phyloP scores from a whole-genome alignment of 2,888 invertebrate genomes.

The Pollenia griseotomentosa region DNA sequence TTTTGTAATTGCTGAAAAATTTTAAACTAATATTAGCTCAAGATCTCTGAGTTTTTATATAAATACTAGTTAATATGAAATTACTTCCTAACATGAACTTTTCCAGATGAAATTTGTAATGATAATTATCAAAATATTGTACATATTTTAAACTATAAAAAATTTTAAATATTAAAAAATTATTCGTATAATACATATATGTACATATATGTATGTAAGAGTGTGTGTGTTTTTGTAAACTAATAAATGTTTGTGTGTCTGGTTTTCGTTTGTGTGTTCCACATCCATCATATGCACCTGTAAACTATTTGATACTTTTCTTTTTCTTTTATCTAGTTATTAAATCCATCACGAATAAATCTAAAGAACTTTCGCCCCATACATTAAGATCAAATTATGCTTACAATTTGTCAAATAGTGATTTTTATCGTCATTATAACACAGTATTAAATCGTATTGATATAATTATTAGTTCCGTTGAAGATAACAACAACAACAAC shows the following conservation, averaged over 20 bases:
- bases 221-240: background rate
- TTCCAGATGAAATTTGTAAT: too few species aligned
- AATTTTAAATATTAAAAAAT: too few species aligned
- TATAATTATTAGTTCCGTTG: slow-evolving; percentile 26
- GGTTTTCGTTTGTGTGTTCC: slow-evolving; percentile 12
- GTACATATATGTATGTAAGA: too few species aligned
- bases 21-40: too few species aligned
- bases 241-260: background rate
- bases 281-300: slow-evolving; percentile 4
- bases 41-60: too few species aligned
- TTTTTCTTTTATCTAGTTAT: slow-evolving; percentile 62
- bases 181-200: too few species aligned
- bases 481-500: slow-evolving; percentile 6
- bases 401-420: background rate
- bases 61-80: too few species aligned
- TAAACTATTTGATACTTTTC: slow-evolving; percentile 46
- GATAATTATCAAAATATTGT: too few species aligned
- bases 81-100: too few species aligned
- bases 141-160: too few species aligned
- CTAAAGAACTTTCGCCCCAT: slow-evolving; percentile 10
- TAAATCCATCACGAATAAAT: slow-evolving; percentile 5
- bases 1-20: too few species aligned
- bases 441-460: slow-evolving; percentile 50
- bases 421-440: slow-evolving; percentile 23
- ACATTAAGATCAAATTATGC: slow-evolving; percentile 21